Evolutionary conservation across 2,888 invertebrate species (phyloP), one percentile per base, ranked within the genome.

Genomic region (Metalampra italica): DNA sequence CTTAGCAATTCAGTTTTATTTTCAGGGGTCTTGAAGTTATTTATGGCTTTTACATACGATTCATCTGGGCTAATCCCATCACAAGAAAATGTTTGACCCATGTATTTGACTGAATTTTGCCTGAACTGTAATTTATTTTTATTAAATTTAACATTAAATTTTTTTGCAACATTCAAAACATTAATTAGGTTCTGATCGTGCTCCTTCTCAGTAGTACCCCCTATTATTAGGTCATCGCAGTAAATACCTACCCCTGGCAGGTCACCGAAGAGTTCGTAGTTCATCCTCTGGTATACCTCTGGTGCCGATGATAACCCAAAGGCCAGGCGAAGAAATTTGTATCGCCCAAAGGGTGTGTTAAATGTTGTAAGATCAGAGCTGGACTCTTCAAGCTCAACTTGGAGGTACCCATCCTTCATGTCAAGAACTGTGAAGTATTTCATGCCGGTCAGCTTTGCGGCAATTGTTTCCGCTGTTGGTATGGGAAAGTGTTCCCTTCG

Each of bases 131-230:
- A 11, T 55, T 69, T 71, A 8, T 57, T 45, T 34, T 13, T 47
- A 56, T 68, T 73, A 47, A 71, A 71, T 52, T 62, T 69, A n/a
- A 71, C 54, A 53, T 61, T 60, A 44, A 49, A 43, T 46, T 42
- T 36, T 46, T 14, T 40, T 41, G 14, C 41, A 30, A 41, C 34
- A 12, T 46, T 47, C 42, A 72, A 34, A 1, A 71, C 63, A 47
- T 49, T 9, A 30, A 51, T 44, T 13, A 69, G 46, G 32, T 34
- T 46, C n/a, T 48, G 40, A 42, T 54, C 52, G 29, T 54, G 52
- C 7, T 46, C 43, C 11, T 39, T 29, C 45, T 52, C 45, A 12
- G 30, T 36, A 9, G 38, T 29, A 1, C 38, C 49, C n/a, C 13
- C 45, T 7, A 53, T 39, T 12, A 50, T 38, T 9, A 53, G 14